Conservation (phyloP, 1,140 invertebrate genomes). For the Euschistus heros region DNA sequence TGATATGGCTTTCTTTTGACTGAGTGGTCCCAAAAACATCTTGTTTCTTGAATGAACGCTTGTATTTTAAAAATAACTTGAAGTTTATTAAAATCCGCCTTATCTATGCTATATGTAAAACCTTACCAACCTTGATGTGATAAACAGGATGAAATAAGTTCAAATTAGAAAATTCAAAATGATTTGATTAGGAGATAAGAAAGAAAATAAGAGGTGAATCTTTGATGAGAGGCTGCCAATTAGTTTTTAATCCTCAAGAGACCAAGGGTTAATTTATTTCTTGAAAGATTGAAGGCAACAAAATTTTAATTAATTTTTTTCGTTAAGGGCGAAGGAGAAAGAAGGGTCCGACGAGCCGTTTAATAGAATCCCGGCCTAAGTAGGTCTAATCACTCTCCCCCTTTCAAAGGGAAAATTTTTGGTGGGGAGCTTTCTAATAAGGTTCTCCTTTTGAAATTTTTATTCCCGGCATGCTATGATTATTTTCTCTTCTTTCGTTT, state of each 20-base stretch:
- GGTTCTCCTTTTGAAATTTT: constrained; percentile 13
- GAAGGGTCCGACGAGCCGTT: not conserved
- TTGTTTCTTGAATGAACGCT: too few relatives aligned
- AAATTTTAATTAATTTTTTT: constrained; percentile 17
- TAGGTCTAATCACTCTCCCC: constrained; percentile 11
- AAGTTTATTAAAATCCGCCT: too few relatives aligned
- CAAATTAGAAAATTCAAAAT: not conserved
- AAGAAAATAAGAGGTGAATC: constrained; percentile 15
- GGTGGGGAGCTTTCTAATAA: constrained; percentile 8
- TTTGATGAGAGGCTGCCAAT: constrained; percentile 5
- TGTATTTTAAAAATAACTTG: too few relatives aligned
- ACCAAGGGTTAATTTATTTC: constrained; percentile 9
- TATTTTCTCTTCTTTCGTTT: too few relatives aligned
- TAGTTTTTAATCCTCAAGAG: constrained; percentile 16
- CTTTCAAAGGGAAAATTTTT: constrained; percentile 4
- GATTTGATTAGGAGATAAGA: constrained; percentile 6
- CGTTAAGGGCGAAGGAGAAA: constrained; percentile 4
- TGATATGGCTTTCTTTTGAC: too few relatives aligned
- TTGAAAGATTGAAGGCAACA: constrained; percentile 16
- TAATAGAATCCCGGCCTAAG: constrained; percentile 1
- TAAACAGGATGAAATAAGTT: too few relatives aligned
- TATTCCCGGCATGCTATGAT: not conserved
- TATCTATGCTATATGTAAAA: too few relatives aligned
- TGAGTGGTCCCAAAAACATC: too few relatives aligned
- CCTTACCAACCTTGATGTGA: too few relatives aligned